Percentiles rank a stretch among this genome's conserved stretches.
These are phyloP conservation scores for Eupithecia inturbata DNA, from an alignment of 2,888 invertebrate species.

Conservation along the genomic window DNA sequence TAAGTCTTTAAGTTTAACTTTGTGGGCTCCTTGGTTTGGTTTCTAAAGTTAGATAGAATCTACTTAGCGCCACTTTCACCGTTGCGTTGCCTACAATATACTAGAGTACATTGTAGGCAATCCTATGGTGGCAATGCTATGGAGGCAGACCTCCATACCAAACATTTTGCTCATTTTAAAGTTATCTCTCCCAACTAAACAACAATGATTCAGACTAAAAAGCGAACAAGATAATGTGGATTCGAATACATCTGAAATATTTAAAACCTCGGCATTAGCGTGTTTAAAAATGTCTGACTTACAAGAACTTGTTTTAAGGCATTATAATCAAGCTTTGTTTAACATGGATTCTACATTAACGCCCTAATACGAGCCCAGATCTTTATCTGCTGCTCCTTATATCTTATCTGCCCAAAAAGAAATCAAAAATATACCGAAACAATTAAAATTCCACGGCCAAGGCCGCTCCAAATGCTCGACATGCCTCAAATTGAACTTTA, in stretches of 20 bases:
- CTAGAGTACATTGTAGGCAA: too few species aligned
- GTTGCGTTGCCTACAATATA: too few species aligned
- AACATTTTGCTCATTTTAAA: background rate
- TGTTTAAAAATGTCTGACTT: constrained; percentile 19
- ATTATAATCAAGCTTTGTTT: constrained; percentile 27
- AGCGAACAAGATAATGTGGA: background rate
- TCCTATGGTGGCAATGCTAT: too few species aligned
- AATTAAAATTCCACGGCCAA: constrained; percentile 41
- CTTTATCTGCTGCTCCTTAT: constrained; percentile 30
- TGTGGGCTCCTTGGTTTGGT: too few species aligned
- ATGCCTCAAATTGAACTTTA: constrained; percentile 33
- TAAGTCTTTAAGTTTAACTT: too few species aligned
- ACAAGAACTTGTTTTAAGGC: constrained; percentile 26
- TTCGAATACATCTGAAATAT: constrained; percentile 1
- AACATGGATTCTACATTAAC: constrained; percentile 37
- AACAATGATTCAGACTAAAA: constrained; percentile 4
- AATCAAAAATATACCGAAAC: constrained; percentile 37
- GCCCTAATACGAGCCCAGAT: constrained; percentile 29
- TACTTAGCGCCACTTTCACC: background rate
- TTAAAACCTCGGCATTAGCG: constrained; percentile 7
- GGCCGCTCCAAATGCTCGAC: constrained; percentile 34
- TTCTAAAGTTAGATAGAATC: too few species aligned
- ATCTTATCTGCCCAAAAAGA: constrained; percentile 33
- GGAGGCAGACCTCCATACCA: too few species aligned
- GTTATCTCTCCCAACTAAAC: background rate